Conservation (phyloP, 2,888 invertebrate species). For the Aethes cnicana region DNA sequence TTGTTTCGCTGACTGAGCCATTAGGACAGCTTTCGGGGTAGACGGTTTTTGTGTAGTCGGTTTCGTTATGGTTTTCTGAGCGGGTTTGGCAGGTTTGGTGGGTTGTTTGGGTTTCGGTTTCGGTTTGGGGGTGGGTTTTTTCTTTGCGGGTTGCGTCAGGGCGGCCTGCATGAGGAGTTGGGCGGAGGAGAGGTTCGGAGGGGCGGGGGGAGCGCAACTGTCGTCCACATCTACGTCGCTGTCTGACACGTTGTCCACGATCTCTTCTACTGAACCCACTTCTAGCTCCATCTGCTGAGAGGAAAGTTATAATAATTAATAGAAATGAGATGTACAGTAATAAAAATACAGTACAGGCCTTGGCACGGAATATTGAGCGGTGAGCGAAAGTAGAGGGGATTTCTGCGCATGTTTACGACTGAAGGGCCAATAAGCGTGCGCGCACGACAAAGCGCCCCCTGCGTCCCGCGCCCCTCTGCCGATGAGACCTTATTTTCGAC, state of each 20-base stretch:
- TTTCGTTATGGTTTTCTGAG: constrained; percentile 41
- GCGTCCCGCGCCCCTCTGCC: too few species aligned
- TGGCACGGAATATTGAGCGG: too few species aligned
- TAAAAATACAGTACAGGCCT: too few species aligned
- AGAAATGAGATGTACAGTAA: too few species aligned
- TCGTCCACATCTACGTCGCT: constrained; percentile 76
- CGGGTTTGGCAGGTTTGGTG: constrained; percentile 26
- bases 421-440: too few species aligned
- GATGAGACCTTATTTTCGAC: too few species aligned
- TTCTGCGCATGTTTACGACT: too few species aligned
- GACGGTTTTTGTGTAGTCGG: constrained; percentile 22
- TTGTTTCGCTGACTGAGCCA: constrained; percentile 59
- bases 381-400: too few species aligned
- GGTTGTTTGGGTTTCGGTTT: constrained; percentile 29
- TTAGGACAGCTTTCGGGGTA: constrained; percentile 42
- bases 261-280: constrained; percentile 54
- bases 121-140: constrained; percentile 47
- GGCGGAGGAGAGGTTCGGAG: constrained; percentile 62
- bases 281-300: constrained; percentile 53
- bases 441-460: too few species aligned
- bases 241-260: constrained; percentile 62
- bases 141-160: constrained; percentile 41
- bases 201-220: constrained; percentile 43
- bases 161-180: constrained; percentile 70
- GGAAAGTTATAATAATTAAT: too few species aligned